Percentiles rank a stretch among this genome's conserved stretches.
phyloP scores from a whole-genome alignment of 2,797 vertebrate species.

The Telmatherina bonti region DNA sequence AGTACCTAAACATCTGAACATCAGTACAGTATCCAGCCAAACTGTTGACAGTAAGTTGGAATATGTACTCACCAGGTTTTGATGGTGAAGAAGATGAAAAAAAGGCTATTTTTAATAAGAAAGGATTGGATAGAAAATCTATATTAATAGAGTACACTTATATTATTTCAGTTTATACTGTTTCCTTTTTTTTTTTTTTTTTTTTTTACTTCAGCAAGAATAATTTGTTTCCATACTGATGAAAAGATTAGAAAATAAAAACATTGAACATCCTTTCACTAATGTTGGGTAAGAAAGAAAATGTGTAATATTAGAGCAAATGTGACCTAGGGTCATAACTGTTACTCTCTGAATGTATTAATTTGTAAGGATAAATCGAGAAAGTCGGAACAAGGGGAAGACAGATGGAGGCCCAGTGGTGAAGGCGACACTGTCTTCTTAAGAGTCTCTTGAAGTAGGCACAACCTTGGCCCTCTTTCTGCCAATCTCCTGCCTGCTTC shows the following conservation, averaged over 20 bases:
- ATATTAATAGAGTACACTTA: not conserved
- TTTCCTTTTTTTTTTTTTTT: not conserved
- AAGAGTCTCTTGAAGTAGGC: conserved; percentile 64
- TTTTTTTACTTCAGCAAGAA: not conserved
- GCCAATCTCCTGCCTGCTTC: conserved; percentile 54
- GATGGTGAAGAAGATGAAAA: not conserved
- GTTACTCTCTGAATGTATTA: conserved; percentile 15
- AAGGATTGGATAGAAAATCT: not conserved
- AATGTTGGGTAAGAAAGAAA: not conserved
- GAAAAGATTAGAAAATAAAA: too few species aligned
- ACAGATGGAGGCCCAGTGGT: conserved; percentile 79
- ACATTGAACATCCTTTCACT: too few species aligned
- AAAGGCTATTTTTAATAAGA: not conserved
- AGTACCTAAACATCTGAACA: not conserved
- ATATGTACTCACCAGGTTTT: not conserved
- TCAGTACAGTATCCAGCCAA: not conserved
- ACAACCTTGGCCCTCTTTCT: conserved; percentile 69
- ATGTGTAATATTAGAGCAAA: not conserved
- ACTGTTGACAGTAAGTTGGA: not conserved
- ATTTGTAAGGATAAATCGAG: conserved; percentile 36
- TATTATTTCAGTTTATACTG: not conserved
- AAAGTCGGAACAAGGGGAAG: conserved; percentile 34
- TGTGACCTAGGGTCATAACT: not conserved
- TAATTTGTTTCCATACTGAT: not conserved
- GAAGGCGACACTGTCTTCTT: conserved; percentile 53